phyloP scores from a whole-genome alignment of 2,113 vertebrate genomes.

The Entomyzon cyanotis region DNA sequence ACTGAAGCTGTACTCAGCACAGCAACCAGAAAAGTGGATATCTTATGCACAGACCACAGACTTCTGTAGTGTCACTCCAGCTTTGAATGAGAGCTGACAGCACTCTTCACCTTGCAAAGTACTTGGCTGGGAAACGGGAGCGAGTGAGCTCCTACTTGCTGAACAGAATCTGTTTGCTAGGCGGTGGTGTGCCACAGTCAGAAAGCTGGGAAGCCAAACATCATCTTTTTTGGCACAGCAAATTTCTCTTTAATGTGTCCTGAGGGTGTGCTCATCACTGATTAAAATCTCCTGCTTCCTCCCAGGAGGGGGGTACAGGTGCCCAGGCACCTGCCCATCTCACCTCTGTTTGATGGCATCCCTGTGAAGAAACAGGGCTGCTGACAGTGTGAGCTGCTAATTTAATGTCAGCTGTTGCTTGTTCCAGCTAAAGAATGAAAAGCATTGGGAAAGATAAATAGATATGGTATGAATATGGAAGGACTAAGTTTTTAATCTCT shows the following conservation, averaged over 20 bases:
- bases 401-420: background rate
- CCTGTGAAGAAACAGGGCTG: background rate
- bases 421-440: background rate
- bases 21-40: background rate
- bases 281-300: background rate
- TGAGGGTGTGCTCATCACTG: background rate
- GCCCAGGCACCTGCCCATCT: background rate
- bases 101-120: background rate
- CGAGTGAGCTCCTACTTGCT: background rate
- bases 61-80: background rate
- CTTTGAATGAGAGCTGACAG: background rate
- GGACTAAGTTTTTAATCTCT: background rate
- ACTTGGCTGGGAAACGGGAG: background rate
- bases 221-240: background rate
- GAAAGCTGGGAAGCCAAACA: background rate
- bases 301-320: background rate
- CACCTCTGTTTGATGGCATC: background rate
- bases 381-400: background rate
- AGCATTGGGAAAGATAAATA: background rate
- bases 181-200: fast-evolving
- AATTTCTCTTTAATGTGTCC: background rate
- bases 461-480: background rate
- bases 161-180: background rate
- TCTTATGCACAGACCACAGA: background rate
- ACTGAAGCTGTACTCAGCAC: background rate